Conservation (phyloP, 2,113 vertebrate species). For the Coreoperca whiteheadi region DNA sequence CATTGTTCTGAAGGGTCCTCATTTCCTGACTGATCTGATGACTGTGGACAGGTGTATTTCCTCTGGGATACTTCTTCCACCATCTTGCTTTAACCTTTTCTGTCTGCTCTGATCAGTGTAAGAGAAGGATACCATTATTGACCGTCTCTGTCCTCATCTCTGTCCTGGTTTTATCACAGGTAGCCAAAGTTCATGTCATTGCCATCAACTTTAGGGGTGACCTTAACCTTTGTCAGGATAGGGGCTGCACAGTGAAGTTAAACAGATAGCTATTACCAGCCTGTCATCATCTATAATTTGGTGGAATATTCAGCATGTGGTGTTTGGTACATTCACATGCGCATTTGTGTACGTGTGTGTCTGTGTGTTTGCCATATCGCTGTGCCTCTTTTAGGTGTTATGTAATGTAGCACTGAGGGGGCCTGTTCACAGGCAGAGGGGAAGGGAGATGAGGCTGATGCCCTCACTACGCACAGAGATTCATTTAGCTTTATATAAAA, state of each 20-base stretch:
- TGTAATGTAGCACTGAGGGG: constrained; percentile 57
- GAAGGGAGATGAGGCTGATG: constrained; percentile 33
- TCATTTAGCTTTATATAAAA: constrained; percentile 40
- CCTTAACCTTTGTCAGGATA: neutral
- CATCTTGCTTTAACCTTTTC: constrained; percentile 36
- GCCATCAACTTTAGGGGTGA: constrained; percentile 2
- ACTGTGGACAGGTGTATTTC: constrained; percentile 44
- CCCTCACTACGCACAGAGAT: constrained; percentile 24
- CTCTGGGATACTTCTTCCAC: constrained; percentile 10
- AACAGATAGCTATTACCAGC: neutral
- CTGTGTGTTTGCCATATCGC: constrained; percentile 16
- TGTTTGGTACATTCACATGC: constrained; percentile 32
- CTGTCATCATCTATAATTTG: neutral
- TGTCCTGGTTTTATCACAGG: neutral
- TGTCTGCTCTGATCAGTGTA: constrained; percentile 34
- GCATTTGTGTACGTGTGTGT: constrained; percentile 28
- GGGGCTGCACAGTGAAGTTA: neutral
- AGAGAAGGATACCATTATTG: constrained; percentile 3
- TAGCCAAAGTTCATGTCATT: neutral
- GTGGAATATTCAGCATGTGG: constrained; percentile 9
- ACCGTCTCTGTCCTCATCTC: neutral
- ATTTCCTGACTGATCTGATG: constrained; percentile 44
- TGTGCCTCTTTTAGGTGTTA: constrained; percentile 48
- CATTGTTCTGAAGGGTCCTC: neutral
- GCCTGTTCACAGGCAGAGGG: constrained; percentile 45